These are phyloP conservation scores for Lycaon pictus DNA, from an alignment of 2,113 vertebrate genomes.

Conservation along the genomic window DNA sequence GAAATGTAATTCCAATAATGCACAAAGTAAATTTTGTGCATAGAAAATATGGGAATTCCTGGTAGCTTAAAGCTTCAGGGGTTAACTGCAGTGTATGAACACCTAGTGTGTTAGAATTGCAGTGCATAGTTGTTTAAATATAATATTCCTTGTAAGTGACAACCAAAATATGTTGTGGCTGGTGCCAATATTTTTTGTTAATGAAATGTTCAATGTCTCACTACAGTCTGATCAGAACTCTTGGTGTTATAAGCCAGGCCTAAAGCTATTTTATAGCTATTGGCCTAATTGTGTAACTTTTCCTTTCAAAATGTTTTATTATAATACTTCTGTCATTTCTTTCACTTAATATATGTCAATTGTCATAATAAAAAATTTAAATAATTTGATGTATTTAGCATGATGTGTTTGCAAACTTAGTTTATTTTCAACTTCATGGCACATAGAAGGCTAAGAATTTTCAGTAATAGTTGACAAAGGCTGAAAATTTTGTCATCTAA, in stretches of 20 bases:
- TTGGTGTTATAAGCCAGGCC: constrained; percentile 89
- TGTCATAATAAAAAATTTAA: constrained; percentile 97
- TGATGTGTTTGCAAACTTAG: constrained; percentile 78
- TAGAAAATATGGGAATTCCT: constrained; percentile 78
- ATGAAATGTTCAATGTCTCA: constrained; percentile 91
- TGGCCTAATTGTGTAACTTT: constrained; percentile 91
- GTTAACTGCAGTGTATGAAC: constrained; percentile 86
- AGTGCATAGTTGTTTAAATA: constrained; percentile 87
- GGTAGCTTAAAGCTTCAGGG: constrained; percentile 84
- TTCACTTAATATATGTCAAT: constrained; percentile 98
- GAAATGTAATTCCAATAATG: constrained; percentile 83
- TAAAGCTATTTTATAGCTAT: constrained; percentile 90
- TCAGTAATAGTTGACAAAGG: not conserved
- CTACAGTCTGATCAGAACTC: constrained; percentile 88
- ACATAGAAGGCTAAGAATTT: constrained; percentile 53
- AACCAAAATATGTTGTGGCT: constrained; percentile 87
- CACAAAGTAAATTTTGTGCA: constrained; percentile 79
- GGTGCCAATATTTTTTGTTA: constrained; percentile 93
- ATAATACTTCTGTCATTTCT: constrained; percentile 94
- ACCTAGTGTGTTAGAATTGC: constrained; percentile 86
- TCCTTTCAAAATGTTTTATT: constrained; percentile 92
- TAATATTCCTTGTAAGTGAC: constrained; percentile 90
- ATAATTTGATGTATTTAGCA: constrained; percentile 84
- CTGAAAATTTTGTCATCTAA: constrained; percentile 6
- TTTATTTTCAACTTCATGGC: constrained; percentile 55